phyloP scores from a whole-genome alignment of 2,888 invertebrate genomes.

The Hymenopus coronatus region DNA sequence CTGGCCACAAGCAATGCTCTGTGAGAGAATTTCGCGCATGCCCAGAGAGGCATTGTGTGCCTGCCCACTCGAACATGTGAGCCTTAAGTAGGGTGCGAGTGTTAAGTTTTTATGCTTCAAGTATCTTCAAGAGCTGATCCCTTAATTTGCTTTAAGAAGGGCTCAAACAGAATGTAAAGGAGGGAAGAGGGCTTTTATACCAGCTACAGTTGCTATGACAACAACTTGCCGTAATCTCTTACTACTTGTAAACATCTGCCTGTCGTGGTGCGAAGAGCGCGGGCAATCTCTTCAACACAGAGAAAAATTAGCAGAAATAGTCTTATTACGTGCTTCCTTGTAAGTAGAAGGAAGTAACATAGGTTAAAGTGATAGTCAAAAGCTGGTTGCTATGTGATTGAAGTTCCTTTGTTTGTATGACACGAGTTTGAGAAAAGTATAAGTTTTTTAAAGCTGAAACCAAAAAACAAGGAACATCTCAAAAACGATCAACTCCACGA shows the following conservation, averaged over 20 bases:
- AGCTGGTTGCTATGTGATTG: too few species aligned
- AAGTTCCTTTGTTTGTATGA: too few species aligned
- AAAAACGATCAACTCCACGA: too few species aligned
- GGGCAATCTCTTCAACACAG: not conserved
- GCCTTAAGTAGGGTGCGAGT: not conserved
- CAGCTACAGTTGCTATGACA: not conserved
- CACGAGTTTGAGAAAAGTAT: too few species aligned
- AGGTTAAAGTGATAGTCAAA: too few species aligned
- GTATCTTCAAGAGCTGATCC: constrained; percentile 3
- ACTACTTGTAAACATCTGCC: not conserved
- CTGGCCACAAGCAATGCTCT: not conserved
- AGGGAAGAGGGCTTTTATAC: too few species aligned
- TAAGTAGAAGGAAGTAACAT: too few species aligned
- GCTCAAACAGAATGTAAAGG: not conserved
- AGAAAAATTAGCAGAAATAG: too few species aligned
- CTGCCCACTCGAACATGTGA: not conserved
- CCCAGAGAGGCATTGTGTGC: not conserved
- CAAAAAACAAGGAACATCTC: too few species aligned
- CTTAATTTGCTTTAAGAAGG: not conserved
- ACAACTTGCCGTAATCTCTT: not conserved
- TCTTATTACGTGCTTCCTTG: too few species aligned
- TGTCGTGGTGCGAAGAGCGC: not conserved
- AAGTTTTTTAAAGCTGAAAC: too few species aligned
- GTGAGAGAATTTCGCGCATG: not conserved
- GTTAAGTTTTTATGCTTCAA: constrained; percentile 11